Evolutionary conservation across 1,140 invertebrate species (phyloP), one percentile per base, ranked within the genome.

Genomic region (Metaphire vulgaris): DNA sequence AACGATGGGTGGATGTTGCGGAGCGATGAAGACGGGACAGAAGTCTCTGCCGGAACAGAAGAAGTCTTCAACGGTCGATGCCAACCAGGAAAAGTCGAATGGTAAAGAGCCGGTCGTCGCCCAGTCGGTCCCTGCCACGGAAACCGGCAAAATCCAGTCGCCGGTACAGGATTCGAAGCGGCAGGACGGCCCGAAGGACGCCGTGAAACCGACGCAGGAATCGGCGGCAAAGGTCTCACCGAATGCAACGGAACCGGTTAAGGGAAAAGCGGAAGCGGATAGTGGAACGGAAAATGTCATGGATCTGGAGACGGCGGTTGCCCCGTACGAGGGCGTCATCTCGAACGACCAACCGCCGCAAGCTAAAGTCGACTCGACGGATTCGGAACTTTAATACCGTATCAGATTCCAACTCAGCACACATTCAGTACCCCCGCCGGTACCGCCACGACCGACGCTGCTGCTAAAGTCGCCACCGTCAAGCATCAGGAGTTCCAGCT

Each of bases 401-500:
- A 12, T 21, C 41, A 56, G 41, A 56, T 56, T 21, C 41, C 41
- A 56, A 21, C 21, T 6, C 41, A 56, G 41, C 41, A 56, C 21
- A 56, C 6, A 12, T 56, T 56, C 41, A 56, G 6, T 56, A 56
- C 41, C 6, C 6, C 41, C 41, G 21, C 41, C 41, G 21, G 6
- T 56, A 56, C 41, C 21, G 21, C 41, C 41, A 56, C 41, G 6
- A 56, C 41, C 41, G 21, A 21, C n/a, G 6, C 6, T 21, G 41
- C 6, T 12, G 41, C 6, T 6, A 56, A 56, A 6, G 6, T 21
- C 41, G 41, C n/a, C n/a, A n/a, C n/a, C n/a, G n/a, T n/a, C n/a
- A n/a, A n/a, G n/a, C n/a, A n/a, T n/a, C n/a, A 56, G 41, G 41
- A 56, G 41, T 56, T 56, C 41, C 41, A 56, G 41, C 41, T 56